A percentile compares a stretch with the other conserved stretches of the same genome.
Conservation (phyloP, 2,113 vertebrate species). For the Toxotes jaculatrix region DNA sequence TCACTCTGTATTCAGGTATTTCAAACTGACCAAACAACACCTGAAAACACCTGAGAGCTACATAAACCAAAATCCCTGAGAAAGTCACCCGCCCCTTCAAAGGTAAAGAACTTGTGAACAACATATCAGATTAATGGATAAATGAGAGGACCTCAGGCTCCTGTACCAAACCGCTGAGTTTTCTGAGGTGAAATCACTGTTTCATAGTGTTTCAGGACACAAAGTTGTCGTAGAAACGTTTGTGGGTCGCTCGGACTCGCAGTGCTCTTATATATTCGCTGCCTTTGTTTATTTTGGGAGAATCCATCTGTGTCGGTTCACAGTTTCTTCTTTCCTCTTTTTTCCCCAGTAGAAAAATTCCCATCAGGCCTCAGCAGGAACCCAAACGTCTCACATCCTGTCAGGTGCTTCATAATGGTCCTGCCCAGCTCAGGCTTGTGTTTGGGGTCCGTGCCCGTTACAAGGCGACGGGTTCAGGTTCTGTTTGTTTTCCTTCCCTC, state of each 20-base stretch:
- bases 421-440: not conserved
- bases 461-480: not conserved
- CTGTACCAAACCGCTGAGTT: not conserved
- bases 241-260: not conserved
- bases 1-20: not conserved
- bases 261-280: not conserved
- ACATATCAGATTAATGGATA: not conserved
- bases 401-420: not conserved
- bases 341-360: conserved; percentile 1
- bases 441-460: not conserved
- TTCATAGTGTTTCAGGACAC: conserved; percentile 16
- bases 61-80: not conserved
- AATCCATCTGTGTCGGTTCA: conserved; percentile 6
- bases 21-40: not conserved
- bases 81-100: not conserved
- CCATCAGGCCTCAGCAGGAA: conserved; percentile 36
- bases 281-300: conserved; percentile 4
- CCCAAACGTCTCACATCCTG: not conserved
- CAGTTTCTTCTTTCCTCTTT: not conserved
- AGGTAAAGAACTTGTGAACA: no score
- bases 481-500: conserved; percentile 59
- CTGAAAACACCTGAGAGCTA: no score
- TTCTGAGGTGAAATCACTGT: not conserved
- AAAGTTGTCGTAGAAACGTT: not conserved
- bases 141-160: not conserved